Percentiles rank a stretch among this genome's conserved stretches.
phyloP scores from a whole-genome alignment of 2,888 invertebrate genomes.

The Sipha maydis region DNA sequence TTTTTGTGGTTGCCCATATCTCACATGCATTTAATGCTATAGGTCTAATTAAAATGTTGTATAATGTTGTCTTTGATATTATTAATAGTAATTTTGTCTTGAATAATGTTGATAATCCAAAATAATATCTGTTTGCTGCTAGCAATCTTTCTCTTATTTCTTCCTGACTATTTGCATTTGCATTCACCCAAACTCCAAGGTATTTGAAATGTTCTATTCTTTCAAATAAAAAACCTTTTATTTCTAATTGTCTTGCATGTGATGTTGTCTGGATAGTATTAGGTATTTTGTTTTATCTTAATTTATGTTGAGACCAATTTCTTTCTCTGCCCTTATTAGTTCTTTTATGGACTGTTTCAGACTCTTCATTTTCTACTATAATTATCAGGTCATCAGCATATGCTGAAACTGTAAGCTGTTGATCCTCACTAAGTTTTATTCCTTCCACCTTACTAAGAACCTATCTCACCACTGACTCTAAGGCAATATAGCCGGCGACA shows the following conservation, averaged over 20 bases:
- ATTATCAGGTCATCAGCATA: constrained; percentile 56
- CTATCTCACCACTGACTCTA: constrained; percentile 3
- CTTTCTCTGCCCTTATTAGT: constrained; percentile 21
- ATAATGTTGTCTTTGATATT: too few species aligned
- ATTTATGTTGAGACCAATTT: constrained; percentile 52
- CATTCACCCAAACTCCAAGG: neutral
- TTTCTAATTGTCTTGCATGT: too few species aligned
- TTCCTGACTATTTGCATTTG: neutral
- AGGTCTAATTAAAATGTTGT: neutral
- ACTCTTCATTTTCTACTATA: constrained; percentile 48
- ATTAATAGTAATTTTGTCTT: neutral
- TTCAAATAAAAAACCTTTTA: too few species aligned
- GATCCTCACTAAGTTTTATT: neutral
- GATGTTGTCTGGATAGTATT: too few species aligned
- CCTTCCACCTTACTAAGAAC: constrained; percentile 8
- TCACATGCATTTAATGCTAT: neutral
- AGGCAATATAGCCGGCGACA: too few species aligned
- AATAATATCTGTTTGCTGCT: neutral
- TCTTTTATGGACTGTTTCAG: constrained; percentile 42
- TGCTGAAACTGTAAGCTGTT: constrained; percentile 17
- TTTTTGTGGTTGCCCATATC: neutral
- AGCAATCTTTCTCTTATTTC: neutral
- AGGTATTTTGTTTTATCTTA: constrained; percentile 57
- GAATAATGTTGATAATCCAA: neutral
- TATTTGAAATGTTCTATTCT: too few species aligned